Base-by-base conservation (phyloP, 1,140 invertebrate species). In the Drosophila mojavensis region DNA sequence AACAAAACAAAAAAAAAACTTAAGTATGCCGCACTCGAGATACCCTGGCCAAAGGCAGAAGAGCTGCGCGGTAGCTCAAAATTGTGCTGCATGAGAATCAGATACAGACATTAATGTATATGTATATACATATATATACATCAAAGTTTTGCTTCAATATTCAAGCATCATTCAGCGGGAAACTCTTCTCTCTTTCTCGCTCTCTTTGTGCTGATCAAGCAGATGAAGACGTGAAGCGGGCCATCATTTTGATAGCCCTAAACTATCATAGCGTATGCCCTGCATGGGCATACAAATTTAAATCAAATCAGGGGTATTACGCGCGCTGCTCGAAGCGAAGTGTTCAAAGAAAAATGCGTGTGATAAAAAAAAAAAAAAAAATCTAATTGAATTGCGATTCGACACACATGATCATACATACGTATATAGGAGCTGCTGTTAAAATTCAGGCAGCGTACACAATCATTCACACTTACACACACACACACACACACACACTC, bases 351-450 rank as follows among this genome's bases (percentile, higher is more conserved):
- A 47, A 26, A 47, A 61, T 4, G 30, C 11, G 41, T 45, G 48
- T 43, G 24, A 45, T 63, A 28, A 70, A 59, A 48, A 24, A 24
- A 24, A 2, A 20, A 20, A 24, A 24, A 3, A 24, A 24, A 24
- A 11, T 3, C 53, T 65, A 71, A 75, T 75, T 65, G 68, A 71
- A 75, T 71, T 50, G 53, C 47, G 66, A 53, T 54, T 30, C 10
- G 33, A 56, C 53, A 60, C 50, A 68, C 50, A 67, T 47, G 43
- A 72, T 50, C 75, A 74, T 72, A 50, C 7, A 47, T 20, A 45
- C 15, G 5, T 41, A 41, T 41, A 41, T 53, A 33, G 0, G 33
- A 33, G 30, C 30, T 33, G 30, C 30, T 33, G 30, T 33, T 33
- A 33, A 33, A 33, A 33, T 33, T 33, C 33, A 50, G 43, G 47